Base-by-base conservation (phyloP, 2,888 invertebrate species). In the Empis stercorea region DNA sequence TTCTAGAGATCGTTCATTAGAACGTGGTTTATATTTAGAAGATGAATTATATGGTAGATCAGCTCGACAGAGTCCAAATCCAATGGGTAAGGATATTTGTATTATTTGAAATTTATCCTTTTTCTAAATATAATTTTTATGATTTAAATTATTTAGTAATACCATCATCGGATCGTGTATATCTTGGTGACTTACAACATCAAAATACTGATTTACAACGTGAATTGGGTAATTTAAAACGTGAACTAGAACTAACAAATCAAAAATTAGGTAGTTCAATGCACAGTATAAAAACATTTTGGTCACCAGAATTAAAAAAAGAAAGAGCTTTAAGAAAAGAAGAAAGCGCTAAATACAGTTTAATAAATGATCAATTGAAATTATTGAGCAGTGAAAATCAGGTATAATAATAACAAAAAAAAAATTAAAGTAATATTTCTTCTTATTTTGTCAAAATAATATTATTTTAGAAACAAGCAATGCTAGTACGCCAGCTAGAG, bases 261-360 rank as follows among this genome's bases (percentile, higher is more conserved):
- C 94, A 96, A 73, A 97, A 97, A 73, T 78, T 97, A 60, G 92
- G 93, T 68, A 94, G 94, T 65, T 92, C 91, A 62, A 99, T 99
- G 96, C 96, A 97, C 74, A 95, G 94, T 73, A 99, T 99, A 71
- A 97, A 97, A 76, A 97, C 96, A 47, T 99, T 99, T 73, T 99
- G 99, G 99, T 95, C 95, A 66, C 99, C 99, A 16, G 99, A 99
- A 74, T 75, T 99, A 69, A 99, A 99, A 75, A 95, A 96, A 72
- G 97, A 99, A 73, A 75, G 97, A 55, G 92, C 94, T 45, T 70
- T 96, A 59, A 76, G 97, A 57, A 97, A 97, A 68, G 97, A 99
- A 71, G 97, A 99, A 72, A 89, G 91, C 68, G 91, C 93, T 64
- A 94, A 95, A 72, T 94, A 93, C 76, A 87, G 88, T 71, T 81